phyloP scores from a whole-genome alignment of 2,113 vertebrate genomes.

The Brachyistius frenatus region DNA sequence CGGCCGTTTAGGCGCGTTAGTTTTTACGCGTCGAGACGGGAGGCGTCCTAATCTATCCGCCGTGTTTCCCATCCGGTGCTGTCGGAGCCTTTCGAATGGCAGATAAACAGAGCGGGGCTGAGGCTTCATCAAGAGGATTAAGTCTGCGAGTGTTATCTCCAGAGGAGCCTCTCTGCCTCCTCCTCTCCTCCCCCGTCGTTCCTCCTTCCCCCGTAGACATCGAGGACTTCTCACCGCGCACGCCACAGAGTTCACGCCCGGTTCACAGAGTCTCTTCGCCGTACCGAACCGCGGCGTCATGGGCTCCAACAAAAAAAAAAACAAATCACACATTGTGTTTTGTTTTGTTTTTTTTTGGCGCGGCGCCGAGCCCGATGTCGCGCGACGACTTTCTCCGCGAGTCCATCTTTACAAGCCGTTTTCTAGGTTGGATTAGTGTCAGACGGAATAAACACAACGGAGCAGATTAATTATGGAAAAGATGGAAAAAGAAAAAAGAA shows the following conservation, averaged over 20 bases:
- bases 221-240: slow-evolving; percentile 54
- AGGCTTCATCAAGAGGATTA: slow-evolving; percentile 80
- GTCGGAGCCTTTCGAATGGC: slow-evolving; percentile 75
- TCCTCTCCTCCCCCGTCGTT: slow-evolving; percentile 33
- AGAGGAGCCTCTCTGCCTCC: slow-evolving; percentile 73
- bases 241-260: slow-evolving; percentile 61
- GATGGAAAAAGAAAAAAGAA: slow-evolving; percentile 14
- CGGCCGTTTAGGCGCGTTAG: slow-evolving; percentile 48
- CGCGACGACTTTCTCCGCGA: neutral
- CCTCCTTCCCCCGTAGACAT: slow-evolving; percentile 45
- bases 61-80: slow-evolving; percentile 71
- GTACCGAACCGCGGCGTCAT: slow-evolving; percentile 40
- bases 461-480: slow-evolving; percentile 57
- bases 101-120: slow-evolving; percentile 78
- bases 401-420: slow-evolving; percentile 27
- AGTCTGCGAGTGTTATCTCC: slow-evolving; percentile 74
- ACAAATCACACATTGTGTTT: slow-evolving; percentile 20
- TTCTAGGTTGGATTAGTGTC: slow-evolving; percentile 12
- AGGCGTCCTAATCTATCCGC: slow-evolving; percentile 75
- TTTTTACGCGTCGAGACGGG: slow-evolving; percentile 73
- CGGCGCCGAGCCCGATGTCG: neutral
- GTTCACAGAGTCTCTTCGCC: slow-evolving; percentile 50
- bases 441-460: slow-evolving; percentile 23
- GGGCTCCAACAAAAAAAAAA: neutral
- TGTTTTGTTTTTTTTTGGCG: neutral